These are phyloP conservation scores for Calephelis nemesis DNA, from an alignment of 1,140 invertebrate genomes.

Conservation along the genomic window DNA sequence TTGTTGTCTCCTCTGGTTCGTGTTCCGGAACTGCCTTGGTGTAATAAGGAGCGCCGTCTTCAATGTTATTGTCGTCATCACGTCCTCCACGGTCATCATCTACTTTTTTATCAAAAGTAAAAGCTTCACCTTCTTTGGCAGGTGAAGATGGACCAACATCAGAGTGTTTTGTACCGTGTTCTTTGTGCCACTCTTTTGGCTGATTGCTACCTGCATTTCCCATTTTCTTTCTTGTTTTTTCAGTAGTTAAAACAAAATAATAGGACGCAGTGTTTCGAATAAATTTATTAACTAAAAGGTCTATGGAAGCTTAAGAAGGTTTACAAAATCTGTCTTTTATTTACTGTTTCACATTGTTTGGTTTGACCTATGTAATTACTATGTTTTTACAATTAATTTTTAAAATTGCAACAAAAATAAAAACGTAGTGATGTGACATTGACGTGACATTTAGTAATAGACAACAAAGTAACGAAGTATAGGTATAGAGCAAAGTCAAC, in stretches of 20 bases:
- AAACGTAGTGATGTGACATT: slow-evolving; percentile 3
- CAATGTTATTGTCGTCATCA: slow-evolving; percentile 82
- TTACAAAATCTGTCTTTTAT: neutral
- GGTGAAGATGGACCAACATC: slow-evolving; percentile 84
- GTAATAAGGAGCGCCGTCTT: slow-evolving; percentile 90
- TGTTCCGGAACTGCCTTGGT: slow-evolving; percentile 81
- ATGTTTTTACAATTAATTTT: neutral
- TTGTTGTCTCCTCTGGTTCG: slow-evolving; percentile 76
- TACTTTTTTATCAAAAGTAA: slow-evolving; percentile 91
- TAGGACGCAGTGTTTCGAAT: neutral
- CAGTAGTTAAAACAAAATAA: neutral
- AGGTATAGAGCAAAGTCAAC: too few relatives aligned
- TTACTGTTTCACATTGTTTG: slow-evolving; percentile 1
- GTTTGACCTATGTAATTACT: neutral
- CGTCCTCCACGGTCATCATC: slow-evolving; percentile 80
- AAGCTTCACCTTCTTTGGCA: slow-evolving; percentile 89
- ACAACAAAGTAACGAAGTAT: too few relatives aligned
- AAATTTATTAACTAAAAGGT: neutral
- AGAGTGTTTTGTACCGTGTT: slow-evolving; percentile 59
- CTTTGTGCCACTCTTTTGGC: slow-evolving; percentile 83
- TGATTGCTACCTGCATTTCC: slow-evolving; percentile 87
- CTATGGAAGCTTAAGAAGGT: neutral
- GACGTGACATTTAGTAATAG: neutral
- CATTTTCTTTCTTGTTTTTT: slow-evolving; percentile 73
- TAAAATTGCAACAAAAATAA: slow-evolving; percentile 2